phyloP scores from a whole-genome alignment of 2,113 vertebrate genomes.

The Cnemophilus loriae region DNA sequence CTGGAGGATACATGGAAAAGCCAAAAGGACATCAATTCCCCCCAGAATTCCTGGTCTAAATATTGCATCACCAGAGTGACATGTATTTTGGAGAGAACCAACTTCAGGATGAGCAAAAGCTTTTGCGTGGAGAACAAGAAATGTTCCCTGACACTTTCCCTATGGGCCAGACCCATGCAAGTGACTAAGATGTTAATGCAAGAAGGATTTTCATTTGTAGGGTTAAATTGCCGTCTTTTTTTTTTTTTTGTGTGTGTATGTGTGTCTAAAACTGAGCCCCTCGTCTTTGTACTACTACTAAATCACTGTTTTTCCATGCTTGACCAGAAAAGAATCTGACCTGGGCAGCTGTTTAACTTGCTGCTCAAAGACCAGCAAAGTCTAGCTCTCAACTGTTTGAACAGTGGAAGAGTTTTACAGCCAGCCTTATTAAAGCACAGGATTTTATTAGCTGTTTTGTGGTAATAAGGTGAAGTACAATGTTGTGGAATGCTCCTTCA shows the following conservation, averaged over 20 bases:
- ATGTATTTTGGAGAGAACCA: background rate
- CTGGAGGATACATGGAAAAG: background rate
- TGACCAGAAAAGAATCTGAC: background rate
- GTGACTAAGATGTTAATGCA: background rate
- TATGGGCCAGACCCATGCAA: background rate
- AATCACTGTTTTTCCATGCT: background rate
- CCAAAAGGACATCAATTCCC: background rate
- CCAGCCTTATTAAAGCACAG: slow-evolving; percentile 58
- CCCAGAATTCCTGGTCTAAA: background rate
- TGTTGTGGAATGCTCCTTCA: slow-evolving; percentile 52
- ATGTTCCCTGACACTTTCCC: background rate
- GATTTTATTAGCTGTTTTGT: slow-evolving; percentile 74
- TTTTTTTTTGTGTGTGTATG: background rate
- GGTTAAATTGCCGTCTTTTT: background rate
- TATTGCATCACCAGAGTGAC: background rate
- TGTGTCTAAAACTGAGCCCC: background rate
- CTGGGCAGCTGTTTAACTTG: slow-evolving; percentile 33
- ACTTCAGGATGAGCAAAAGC: background rate
- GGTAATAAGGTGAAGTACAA: slow-evolving; percentile 48
- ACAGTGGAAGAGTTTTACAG: slow-evolving; percentile 40
- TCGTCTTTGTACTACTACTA: background rate
- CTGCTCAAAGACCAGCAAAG: slow-evolving; percentile 35
- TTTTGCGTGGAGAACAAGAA: background rate
- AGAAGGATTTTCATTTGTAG: background rate
- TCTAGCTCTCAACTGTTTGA: slow-evolving; percentile 47